phyloP scores from a whole-genome alignment of 2,797 vertebrate species.

The Atherinosoma microstoma region DNA sequence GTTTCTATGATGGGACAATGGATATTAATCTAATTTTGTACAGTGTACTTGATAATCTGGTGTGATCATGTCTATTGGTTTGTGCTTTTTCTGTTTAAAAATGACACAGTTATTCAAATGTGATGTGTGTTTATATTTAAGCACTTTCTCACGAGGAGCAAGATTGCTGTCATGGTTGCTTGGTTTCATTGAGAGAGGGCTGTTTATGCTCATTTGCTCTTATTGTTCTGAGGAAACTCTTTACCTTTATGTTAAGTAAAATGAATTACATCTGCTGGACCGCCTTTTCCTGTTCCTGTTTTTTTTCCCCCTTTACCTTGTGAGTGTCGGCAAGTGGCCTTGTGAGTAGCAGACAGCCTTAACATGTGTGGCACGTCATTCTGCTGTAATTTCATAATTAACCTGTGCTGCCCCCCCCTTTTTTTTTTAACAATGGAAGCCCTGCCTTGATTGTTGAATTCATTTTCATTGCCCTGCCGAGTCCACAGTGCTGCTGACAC shows the following conservation, averaged over 20 bases:
- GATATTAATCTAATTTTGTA: neutral
- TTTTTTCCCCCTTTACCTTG: neutral
- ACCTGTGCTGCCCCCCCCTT: conserved; percentile 22
- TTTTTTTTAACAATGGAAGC: conserved; percentile 13
- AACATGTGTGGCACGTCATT: conserved; percentile 7
- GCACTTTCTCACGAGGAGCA: conserved; percentile 17
- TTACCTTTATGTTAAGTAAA: conserved; percentile 15
- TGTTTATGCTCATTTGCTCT: conserved; percentile 44
- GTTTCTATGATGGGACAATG: neutral
- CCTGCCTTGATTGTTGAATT: conserved; percentile 37
- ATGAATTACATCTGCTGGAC: conserved; percentile 15
- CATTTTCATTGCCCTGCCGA: conserved; percentile 13
- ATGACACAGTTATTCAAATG: neutral
- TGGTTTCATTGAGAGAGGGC: conserved; percentile 41
- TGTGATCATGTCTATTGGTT: neutral
- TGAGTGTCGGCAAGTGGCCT: conserved; percentile 8
- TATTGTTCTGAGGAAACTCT: conserved; percentile 38
- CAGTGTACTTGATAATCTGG: neutral
- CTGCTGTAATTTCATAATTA: conserved; percentile 49
- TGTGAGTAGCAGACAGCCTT: conserved; percentile 5
- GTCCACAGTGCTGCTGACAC: conserved; percentile 11
- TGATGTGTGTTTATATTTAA: conserved; percentile 37
- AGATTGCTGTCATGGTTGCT: conserved; percentile 53
- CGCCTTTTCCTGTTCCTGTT: neutral
- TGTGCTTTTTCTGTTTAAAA: neutral